Conservation (phyloP, 2,888 invertebrate genomes). For the Noctua fimbriata region DNA sequence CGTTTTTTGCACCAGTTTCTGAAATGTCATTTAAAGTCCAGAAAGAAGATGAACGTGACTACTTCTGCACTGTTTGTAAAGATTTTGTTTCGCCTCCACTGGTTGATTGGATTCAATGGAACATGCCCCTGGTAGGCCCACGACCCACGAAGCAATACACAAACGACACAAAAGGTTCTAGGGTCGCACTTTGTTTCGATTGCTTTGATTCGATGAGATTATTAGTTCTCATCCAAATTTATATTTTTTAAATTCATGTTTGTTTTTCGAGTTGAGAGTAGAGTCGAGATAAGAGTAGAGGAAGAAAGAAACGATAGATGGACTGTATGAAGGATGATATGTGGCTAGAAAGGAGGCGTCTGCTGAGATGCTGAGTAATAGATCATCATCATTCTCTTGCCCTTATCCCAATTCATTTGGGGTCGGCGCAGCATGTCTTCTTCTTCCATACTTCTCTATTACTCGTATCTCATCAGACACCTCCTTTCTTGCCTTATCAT, state of each 20-base stretch:
- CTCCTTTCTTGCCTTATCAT: too few species aligned
- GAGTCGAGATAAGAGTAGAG: too few species aligned
- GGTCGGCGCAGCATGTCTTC: too few species aligned
- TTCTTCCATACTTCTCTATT: too few species aligned
- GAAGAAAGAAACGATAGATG: too few species aligned
- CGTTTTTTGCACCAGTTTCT: neutral
- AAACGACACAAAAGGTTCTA: neutral
- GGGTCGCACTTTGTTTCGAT: neutral
- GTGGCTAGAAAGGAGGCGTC: too few species aligned
- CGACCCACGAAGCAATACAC: neutral
- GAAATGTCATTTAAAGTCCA: neutral
- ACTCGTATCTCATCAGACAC: too few species aligned
- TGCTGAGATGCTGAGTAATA: too few species aligned
- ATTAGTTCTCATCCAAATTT: neutral
- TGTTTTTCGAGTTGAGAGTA: neutral
- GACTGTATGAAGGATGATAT: too few species aligned
- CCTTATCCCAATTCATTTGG: too few species aligned
- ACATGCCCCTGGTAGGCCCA: neutral
- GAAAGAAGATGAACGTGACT: neutral
- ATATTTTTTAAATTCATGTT: neutral
- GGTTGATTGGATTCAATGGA: neutral
- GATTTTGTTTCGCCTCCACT: neutral
- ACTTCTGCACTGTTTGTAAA: neutral
- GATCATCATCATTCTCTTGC: too few species aligned
- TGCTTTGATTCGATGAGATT: neutral